A percentile compares a stretch with the other conserved stretches of the same genome.
Conservation (phyloP, 53 echinoderm and acorn worm genomes). For the Crossaster papposus region DNA sequence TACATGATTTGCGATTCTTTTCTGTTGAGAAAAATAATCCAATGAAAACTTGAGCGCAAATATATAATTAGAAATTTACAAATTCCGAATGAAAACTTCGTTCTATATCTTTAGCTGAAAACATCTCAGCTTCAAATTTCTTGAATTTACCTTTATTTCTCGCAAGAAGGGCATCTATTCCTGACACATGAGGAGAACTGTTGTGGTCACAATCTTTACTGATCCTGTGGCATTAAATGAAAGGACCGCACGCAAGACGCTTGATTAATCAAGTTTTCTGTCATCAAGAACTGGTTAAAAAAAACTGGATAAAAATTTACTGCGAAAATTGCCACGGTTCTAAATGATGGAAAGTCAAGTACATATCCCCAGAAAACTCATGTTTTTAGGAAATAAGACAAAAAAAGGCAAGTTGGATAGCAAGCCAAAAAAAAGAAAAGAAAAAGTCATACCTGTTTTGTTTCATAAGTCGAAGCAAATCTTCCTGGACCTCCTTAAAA, state of each 20-base stretch:
- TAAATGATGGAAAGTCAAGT: too few species aligned
- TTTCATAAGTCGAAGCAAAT: conserved; percentile 17
- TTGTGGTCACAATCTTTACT: conserved; percentile 13
- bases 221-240: neutral
- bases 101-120: too few species aligned
- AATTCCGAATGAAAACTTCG: too few species aligned
- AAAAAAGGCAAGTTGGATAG: neutral
- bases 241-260: neutral
- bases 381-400: neutral
- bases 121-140: neutral
- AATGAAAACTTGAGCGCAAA: neutral
- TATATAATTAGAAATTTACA: too few species aligned
- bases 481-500: conserved; percentile 37
- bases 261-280: too few species aligned
- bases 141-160: conserved; percentile 8
- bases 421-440: neutral
- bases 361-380: neutral
- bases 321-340: too few species aligned
- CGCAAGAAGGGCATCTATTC: conserved; percentile 18
- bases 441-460: conserved; percentile 20
- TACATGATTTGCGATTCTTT: neutral
- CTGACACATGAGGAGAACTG: neutral
- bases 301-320: too few species aligned
- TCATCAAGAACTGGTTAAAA: too few species aligned
- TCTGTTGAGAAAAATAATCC: neutral